Evolutionary conservation across 1,140 invertebrate species (phyloP), one percentile per base, ranked within the genome.

Genomic region (Maconellicoccus hirsutus): DNA sequence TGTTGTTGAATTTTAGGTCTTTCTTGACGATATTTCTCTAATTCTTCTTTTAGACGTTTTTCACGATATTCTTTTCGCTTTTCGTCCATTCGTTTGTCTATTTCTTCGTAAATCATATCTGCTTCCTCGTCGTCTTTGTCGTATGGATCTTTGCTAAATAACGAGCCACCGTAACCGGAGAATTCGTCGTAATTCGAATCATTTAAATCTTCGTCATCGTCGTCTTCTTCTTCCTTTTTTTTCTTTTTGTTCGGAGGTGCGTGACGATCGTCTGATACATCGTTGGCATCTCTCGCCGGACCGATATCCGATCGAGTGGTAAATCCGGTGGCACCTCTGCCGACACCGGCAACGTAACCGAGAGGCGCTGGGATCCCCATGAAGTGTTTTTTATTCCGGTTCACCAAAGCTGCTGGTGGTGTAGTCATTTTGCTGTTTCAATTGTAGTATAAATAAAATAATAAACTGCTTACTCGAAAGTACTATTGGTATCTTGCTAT

Each of bases 111-210:
- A 76, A 99, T 98, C 23, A 91, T 89, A 86, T 99, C 98, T 10
- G 98, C 98, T 84, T 99, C 98, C 79, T 98, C 96, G 81, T 99
- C 98, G 80, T 99, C 98, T 86, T 99, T 98, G 77, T 99, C 97
- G 81, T 99, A 99, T 0, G 98, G 97, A 87, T 99, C 98, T 84
- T 98, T 99, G 70, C 92, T 95, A 77, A 98, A 99, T 1, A 99
- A 82, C 70, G 94, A 98, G 16, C 96, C 97, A 77, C 96, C 96
- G 82, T 99, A 99, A 59, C 98, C 98, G 76, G 93, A 93, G 81
- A 99, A 99, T 84, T 99, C 98, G 84, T 99, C 98, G 84, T 96
- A 99, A 83, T 99, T 99, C 7, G 95, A 95, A 81, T 99, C 98
- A 82, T 99, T 99, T 72, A 99, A 86, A 84, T 99, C 96, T 82